phyloP scores from a whole-genome alignment of 2,888 invertebrate species.

The Exocentrus adspersus region DNA sequence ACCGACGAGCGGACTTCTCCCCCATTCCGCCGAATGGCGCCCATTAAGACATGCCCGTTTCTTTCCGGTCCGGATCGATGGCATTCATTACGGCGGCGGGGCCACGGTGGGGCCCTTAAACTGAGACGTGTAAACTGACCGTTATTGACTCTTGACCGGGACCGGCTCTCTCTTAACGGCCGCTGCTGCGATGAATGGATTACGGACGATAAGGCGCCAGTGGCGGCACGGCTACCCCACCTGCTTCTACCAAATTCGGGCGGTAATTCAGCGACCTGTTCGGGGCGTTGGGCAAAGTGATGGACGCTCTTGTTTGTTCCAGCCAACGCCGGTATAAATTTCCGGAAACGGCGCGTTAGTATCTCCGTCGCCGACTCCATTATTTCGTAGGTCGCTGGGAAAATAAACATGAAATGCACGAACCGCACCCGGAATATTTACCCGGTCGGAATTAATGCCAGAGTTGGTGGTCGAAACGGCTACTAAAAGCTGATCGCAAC shows the following conservation, averaged over 20 bases:
- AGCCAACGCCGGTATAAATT: neutral
- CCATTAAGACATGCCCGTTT: constrained; percentile 21
- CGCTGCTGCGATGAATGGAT: constrained; percentile 46
- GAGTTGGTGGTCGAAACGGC: too few relatives aligned
- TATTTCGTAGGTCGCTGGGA: too few relatives aligned
- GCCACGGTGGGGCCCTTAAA: constrained; percentile 56
- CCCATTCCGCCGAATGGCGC: constrained; percentile 24
- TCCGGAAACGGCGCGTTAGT: neutral
- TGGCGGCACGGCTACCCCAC: too few relatives aligned
- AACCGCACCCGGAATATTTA: too few relatives aligned
- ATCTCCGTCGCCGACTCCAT: neutral
- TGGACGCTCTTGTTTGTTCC: neutral
- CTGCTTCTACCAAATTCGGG: too few relatives aligned
- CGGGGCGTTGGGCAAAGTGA: neutral
- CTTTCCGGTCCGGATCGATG: constrained; percentile 48
- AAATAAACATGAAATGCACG: too few relatives aligned
- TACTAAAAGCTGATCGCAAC: too few relatives aligned
- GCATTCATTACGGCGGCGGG: constrained; percentile 56
- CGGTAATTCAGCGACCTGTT: too few relatives aligned
- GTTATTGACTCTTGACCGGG: constrained; percentile 58
- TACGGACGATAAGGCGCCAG: constrained; percentile 29
- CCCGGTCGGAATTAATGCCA: too few relatives aligned
- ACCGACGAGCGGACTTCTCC: constrained; percentile 11
- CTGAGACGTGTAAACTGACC: constrained; percentile 60
- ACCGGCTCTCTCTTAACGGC: constrained; percentile 57